Conservation (phyloP, 2,888 invertebrate genomes). For the Hirtodrosophila alboralis region DNA sequence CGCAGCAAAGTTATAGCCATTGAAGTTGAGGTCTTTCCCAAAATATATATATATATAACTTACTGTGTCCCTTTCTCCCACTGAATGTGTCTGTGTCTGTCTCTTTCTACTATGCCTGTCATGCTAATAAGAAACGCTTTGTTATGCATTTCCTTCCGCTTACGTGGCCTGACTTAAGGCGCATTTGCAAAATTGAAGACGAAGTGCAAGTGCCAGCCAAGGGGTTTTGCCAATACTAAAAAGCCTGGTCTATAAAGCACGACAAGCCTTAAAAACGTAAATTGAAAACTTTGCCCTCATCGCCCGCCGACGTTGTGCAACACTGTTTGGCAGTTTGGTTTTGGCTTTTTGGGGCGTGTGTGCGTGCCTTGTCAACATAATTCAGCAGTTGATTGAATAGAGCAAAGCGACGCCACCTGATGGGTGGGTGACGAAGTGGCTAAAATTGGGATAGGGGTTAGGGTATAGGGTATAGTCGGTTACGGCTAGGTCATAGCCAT, state of each 20-base stretch:
- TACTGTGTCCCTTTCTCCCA: background rate
- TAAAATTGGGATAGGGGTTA: too few species aligned
- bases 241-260: too few species aligned
- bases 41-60: background rate
- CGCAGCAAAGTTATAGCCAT: constrained; percentile 6
- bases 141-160: constrained; percentile 76
- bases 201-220: constrained; percentile 65
- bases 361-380: constrained; percentile 76
- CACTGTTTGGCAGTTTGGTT: constrained; percentile 45
- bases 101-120: constrained; percentile 29
- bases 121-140: constrained; percentile 71
- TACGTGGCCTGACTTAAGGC: constrained; percentile 71
- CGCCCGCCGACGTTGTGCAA: constrained; percentile 9
- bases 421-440: too few species aligned
- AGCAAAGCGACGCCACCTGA: constrained; percentile 1
- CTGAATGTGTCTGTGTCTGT: background rate
- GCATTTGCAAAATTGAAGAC: constrained; percentile 72
- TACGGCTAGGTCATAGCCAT: constrained; percentile 23
- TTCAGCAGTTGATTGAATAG: constrained; percentile 71
- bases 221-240: too few species aligned
- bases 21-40: background rate
- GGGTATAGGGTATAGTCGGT: too few species aligned
- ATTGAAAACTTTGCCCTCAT: constrained; percentile 68
- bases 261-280: constrained; percentile 65
- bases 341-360: too few species aligned